Evolutionary conservation across 2,888 invertebrate genomes (phyloP).

Genomic region (Mythimna pallens): DNA sequence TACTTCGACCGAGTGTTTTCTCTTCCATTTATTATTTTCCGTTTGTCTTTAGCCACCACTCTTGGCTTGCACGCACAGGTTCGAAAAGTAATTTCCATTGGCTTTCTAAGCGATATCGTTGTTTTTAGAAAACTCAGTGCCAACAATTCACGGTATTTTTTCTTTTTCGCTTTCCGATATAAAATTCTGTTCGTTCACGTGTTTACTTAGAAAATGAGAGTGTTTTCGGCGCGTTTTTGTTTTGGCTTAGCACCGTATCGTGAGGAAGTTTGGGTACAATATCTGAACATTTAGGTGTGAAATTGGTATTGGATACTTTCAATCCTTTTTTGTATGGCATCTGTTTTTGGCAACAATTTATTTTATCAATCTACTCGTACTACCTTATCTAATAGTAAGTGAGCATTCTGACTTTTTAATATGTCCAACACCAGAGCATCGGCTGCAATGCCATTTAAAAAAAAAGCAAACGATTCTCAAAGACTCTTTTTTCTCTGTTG

Average conservation of each 20-base stretch:
- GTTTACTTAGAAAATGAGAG: conserved; percentile 59
- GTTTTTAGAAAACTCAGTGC: conserved; percentile 70
- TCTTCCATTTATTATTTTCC: conserved; percentile 72
- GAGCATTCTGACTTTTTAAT: too few relatives aligned
- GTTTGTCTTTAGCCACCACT: conserved; percentile 69
- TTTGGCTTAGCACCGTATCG: conserved; percentile 23
- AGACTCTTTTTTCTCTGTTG: background rate
- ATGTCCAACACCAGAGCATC: background rate
- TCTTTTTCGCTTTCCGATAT: conserved; percentile 56
- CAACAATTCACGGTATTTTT: conserved; percentile 61
- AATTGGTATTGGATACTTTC: background rate
- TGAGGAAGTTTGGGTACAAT: conserved; percentile 20
- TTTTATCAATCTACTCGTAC: background rate
- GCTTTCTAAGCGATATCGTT: conserved; percentile 68
- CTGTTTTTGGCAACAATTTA: background rate
- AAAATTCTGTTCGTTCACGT: conserved; percentile 58
- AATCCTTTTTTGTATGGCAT: conserved; percentile 1
- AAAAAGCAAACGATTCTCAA: background rate
- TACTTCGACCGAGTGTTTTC: conserved; percentile 64
- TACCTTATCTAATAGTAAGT: background rate
- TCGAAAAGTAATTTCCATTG: conserved; percentile 75
- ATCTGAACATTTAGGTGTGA: conserved; percentile 9
- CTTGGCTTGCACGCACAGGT: conserved; percentile 63
- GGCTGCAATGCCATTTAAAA: background rate
- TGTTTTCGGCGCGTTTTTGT: conserved; percentile 39